These are phyloP conservation scores for Erythrolamprus reginae DNA, from an alignment of 2,113 vertebrate species.

Conservation along the genomic window DNA sequence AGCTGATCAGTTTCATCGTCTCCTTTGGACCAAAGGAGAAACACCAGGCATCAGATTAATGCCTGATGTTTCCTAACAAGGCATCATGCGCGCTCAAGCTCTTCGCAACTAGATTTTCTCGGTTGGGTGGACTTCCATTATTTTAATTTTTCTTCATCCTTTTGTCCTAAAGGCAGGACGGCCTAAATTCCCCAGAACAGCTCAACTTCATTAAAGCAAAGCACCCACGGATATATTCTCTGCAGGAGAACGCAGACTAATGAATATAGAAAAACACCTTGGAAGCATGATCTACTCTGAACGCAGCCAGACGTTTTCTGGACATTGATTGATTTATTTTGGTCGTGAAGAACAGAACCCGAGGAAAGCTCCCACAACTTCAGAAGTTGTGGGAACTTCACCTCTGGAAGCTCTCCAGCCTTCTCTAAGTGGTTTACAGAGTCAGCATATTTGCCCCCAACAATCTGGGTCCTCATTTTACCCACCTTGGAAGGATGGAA, in stretches of 20 bases:
- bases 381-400: no score
- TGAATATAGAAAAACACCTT: background rate
- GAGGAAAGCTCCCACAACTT: no score
- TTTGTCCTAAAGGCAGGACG: constrained; percentile 36
- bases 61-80: constrained; percentile 13
- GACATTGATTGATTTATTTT: background rate
- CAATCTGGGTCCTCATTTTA: no score
- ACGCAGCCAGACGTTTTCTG: background rate
- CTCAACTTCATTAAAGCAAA: constrained; percentile 38
- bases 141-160: constrained; percentile 12
- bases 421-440: no score
- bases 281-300: background rate
- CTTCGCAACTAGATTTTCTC: constrained; percentile 43
- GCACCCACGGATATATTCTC: constrained; percentile 36
- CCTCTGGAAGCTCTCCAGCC: no score
- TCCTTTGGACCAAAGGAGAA: background rate
- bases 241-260: constrained; percentile 1
- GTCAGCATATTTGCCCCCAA: no score
- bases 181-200: constrained; percentile 43
- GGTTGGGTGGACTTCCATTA: constrained; percentile 51
- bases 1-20: background rate
- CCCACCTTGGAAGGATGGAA: no score
- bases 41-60: background rate
- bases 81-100: constrained; percentile 29
- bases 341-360: background rate